Evolutionary conservation across 1,140 invertebrate species (phyloP).

Genomic region (Trachymyrmex septentrionalis): DNA sequence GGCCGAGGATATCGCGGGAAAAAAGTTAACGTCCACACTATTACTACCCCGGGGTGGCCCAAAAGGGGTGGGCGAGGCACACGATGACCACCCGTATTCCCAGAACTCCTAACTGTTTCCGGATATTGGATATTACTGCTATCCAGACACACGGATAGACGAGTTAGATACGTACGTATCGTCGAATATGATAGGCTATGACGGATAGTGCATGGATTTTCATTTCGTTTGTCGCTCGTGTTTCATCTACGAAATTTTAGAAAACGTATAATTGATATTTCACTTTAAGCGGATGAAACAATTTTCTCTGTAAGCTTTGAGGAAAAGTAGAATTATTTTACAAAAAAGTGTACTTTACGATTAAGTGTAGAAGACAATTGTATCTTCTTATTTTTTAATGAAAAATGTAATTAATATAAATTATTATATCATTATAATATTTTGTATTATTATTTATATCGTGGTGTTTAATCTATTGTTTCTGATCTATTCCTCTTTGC

Average conservation of each 20-base stretch:
- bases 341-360: background rate
- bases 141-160: slow-evolving; percentile 44
- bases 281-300: slow-evolving; percentile 34
- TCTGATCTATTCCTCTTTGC: background rate
- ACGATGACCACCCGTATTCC: slow-evolving; percentile 66
- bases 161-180: slow-evolving; percentile 48
- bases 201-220: slow-evolving; percentile 49
- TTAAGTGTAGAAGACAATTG: background rate
- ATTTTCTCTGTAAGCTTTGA: slow-evolving; percentile 24
- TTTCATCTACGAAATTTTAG: slow-evolving; percentile 49
- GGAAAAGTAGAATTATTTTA: slow-evolving; percentile 18
- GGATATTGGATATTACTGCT: slow-evolving; percentile 71
- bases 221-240: slow-evolving; percentile 34
- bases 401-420: background rate
- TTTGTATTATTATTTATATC: background rate
- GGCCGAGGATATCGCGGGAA: slow-evolving; percentile 61
- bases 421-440: background rate
- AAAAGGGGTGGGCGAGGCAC: slow-evolving; percentile 47
- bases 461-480: background rate
- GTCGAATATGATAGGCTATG: slow-evolving; percentile 42
- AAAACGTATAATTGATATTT: slow-evolving; percentile 62
- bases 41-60: slow-evolving; percentile 26
- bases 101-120: slow-evolving; percentile 65
- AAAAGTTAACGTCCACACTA: slow-evolving; percentile 70
- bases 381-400: background rate